Evolutionary conservation across 2,797 vertebrate genomes (phyloP), one percentile per base, ranked within the genome.

Genomic region (Notamacropus eugenii): DNA sequence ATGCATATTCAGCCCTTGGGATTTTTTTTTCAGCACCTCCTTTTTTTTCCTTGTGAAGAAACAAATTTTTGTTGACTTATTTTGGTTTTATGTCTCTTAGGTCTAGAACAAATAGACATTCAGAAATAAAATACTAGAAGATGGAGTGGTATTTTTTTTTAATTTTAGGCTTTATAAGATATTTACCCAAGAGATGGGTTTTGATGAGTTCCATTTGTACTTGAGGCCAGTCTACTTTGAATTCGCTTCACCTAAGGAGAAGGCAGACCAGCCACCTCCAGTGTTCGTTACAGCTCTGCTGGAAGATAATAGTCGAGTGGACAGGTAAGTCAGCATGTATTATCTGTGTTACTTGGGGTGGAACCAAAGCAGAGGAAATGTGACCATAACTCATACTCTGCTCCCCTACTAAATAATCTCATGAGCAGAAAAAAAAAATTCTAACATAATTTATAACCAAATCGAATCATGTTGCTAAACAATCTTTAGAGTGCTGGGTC

Each of bases 171-270:
- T 99, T 34, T 99, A 98, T 92, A 99, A 98, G 91, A 93, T 96
- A 87, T 95, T 99, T 98, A 98, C 98, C 0, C 92, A 90, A 52
- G 98, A 99, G 96, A 98, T 98, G 98, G 98, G 98, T 94, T 99
- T 99, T 91, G 98, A 98, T 62, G 98, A 99, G 52, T 99, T 98
- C 97, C 98, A 98, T 97, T 97, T 99, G 55, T 98, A 99, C 67
- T 54, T 99, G 98, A 98, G 99, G 90, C 98, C 99, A 0, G 90
- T 98, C 95, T 98, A 97, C 94, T 99, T 99, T 90, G 98, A 99
- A 96, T 98, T 97, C 87, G 98, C 98, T 93, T 97, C 98, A 56
- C 97, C 97, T 55, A 98, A 97, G 95, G 96, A 98, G 90, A 97
- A 97, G 93, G 95, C 95, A 54, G 98, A 98, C 55, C 98, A 98